Conservation (phyloP, 2,113 vertebrate genomes). For the Cyanoderma ruficeps region DNA sequence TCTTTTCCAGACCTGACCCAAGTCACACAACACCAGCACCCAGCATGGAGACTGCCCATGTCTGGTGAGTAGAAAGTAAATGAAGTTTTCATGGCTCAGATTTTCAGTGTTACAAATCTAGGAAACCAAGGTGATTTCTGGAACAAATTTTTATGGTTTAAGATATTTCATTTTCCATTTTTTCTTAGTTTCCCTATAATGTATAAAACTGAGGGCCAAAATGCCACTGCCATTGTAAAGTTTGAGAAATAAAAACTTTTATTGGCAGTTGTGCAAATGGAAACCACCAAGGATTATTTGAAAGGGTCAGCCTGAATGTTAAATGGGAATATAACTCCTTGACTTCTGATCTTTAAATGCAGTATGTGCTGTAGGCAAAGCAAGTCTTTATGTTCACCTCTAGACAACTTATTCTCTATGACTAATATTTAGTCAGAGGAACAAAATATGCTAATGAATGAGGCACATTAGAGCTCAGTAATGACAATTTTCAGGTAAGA, state of each 20-base stretch:
- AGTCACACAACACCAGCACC: not conserved
- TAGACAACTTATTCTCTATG: not conserved
- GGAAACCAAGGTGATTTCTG: not conserved
- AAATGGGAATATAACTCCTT: not conserved
- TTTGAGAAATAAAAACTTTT: not conserved
- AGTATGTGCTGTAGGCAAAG: not conserved
- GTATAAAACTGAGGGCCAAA: not conserved
- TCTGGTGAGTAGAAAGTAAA: accelerated
- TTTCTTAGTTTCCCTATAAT: not conserved
- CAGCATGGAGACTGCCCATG: accelerated
- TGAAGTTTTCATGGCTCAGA: not conserved
- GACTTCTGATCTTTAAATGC: not conserved
- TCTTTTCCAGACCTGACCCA: not conserved
- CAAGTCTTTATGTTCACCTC: not conserved
- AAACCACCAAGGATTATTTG: not conserved
- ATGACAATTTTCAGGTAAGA: not conserved
- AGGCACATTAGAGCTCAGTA: not conserved
- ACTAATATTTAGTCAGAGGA: not conserved
- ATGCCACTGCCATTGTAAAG: not conserved
- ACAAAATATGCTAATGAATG: not conserved
- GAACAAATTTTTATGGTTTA: not conserved
- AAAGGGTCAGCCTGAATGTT: not conserved
- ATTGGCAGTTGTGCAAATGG: not conserved
- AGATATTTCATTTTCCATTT: not conserved
- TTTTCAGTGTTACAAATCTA: not conserved